Conservation (phyloP, 2,888 invertebrate genomes). For the Diarsia dahlii region DNA sequence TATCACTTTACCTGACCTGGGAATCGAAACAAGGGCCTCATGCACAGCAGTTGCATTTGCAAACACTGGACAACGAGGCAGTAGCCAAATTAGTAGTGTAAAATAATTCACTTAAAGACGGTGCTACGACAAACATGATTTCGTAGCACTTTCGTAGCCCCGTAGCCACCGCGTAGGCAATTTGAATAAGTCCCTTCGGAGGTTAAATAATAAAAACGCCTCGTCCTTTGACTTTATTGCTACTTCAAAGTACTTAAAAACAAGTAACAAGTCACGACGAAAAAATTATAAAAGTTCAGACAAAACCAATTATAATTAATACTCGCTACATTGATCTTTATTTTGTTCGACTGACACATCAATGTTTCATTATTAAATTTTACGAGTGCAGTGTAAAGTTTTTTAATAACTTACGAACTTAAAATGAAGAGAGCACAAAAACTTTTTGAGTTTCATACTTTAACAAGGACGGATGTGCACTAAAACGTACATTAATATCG, state of each 20-base stretch:
- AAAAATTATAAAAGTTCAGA: conserved; percentile 21
- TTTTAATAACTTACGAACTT: conserved; percentile 13
- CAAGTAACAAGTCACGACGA: background rate
- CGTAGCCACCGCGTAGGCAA: conserved; percentile 28
- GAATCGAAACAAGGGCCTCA: too few relatives aligned
- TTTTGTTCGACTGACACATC: conserved; percentile 61
- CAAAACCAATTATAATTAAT: conserved; percentile 39
- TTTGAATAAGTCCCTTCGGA: background rate
- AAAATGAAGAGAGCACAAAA: background rate
- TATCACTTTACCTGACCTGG: too few relatives aligned
- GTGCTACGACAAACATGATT: conserved; percentile 21
- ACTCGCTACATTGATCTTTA: conserved; percentile 58
- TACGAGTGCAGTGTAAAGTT: conserved; percentile 55
- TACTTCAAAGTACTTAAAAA: conserved; percentile 20
- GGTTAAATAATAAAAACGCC: conserved; percentile 7
- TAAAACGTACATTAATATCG: conserved; percentile 22
- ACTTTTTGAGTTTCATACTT: background rate
- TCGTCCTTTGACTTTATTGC: background rate
- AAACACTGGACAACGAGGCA: too few relatives aligned
- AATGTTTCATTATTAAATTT: conserved; percentile 65
- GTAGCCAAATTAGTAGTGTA: too few relatives aligned
- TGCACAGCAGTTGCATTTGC: too few relatives aligned
- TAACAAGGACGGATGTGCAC: conserved; percentile 14
- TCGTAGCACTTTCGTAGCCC: conserved; percentile 39
- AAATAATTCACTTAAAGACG: background rate